These are phyloP conservation scores for Pherbina coryleti DNA, from an alignment of 2,888 invertebrate species.

Conservation along the genomic window DNA sequence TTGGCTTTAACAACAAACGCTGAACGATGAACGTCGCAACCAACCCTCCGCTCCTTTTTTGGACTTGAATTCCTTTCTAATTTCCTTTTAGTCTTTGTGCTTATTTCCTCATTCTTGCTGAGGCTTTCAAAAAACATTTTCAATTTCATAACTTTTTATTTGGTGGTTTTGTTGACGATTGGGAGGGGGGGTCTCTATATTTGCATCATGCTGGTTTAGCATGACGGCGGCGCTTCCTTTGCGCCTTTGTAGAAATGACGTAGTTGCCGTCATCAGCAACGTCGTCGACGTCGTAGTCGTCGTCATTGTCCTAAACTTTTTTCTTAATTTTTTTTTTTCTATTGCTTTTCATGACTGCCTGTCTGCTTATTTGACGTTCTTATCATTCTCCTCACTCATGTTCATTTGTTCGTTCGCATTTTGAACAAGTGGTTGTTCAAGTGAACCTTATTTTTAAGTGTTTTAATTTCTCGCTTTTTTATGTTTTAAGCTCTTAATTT, in stretches of 20 bases:
- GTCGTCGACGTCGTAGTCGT: neutral
- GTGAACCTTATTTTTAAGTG: conserved; percentile 16
- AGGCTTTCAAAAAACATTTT: conserved; percentile 31
- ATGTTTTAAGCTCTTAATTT: conserved; percentile 35
- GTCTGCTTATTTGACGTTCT: neutral
- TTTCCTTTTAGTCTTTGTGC: conserved; percentile 4
- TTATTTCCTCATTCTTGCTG: neutral
- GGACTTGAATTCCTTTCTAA: neutral
- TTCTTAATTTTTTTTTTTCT: neutral
- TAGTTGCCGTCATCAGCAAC: conserved; percentile 1
- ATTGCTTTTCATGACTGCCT: neutral
- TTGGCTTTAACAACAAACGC: neutral
- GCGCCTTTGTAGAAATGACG: conserved; percentile 6
- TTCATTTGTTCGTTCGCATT: neutral
- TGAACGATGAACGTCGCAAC: neutral
- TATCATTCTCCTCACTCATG: neutral
- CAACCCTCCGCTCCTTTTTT: neutral
- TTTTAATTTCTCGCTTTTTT: conserved; percentile 33
- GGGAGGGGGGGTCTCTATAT: neutral
- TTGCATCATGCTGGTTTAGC: neutral
- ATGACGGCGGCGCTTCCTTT: neutral
- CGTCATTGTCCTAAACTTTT: neutral
- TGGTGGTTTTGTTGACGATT: neutral
- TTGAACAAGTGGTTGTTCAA: conserved; percentile 27
- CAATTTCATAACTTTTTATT: conserved; percentile 21